A percentile compares a stretch with the other conserved stretches of the same genome.
Conservation (phyloP, 2,113 vertebrate genomes). For the Embiotoca jacksoni region DNA sequence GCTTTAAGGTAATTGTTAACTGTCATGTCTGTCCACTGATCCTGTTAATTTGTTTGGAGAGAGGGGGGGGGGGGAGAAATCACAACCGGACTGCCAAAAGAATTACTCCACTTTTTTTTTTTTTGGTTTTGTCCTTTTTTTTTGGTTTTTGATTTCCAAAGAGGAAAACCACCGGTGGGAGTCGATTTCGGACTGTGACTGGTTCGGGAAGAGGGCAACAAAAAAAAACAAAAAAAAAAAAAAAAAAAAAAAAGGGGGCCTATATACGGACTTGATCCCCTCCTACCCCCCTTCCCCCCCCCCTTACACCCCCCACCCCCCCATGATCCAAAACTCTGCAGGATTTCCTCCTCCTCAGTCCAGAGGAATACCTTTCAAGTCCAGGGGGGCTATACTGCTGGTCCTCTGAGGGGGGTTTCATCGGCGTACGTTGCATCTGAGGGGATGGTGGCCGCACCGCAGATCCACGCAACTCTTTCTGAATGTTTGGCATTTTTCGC, state of each 20-base stretch:
- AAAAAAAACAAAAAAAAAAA: too few species aligned
- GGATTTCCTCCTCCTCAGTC: slow-evolving; percentile 69
- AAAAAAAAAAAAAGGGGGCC: slow-evolving; percentile 33
- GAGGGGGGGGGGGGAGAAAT: not conserved
- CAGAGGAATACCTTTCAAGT: slow-evolving; percentile 74
- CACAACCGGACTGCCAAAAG: not conserved
- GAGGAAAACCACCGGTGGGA: slow-evolving; percentile 48
- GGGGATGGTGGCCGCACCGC: slow-evolving; percentile 68
- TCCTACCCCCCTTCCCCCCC: not conserved
- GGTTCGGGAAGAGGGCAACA: slow-evolving; percentile 3
- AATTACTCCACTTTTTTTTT: slow-evolving; percentile 26
- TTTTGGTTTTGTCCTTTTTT: not conserved
- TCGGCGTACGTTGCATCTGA: slow-evolving; percentile 30
- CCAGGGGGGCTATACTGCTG: slow-evolving; percentile 49
- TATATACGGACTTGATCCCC: slow-evolving; percentile 59
- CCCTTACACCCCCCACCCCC: too few species aligned
- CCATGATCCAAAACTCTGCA: slow-evolving; percentile 69
- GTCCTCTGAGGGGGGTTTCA: slow-evolving; percentile 25
- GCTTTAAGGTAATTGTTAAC: slow-evolving; percentile 44
- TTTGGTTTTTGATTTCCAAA: not conserved
- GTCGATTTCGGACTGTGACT: slow-evolving; percentile 15
- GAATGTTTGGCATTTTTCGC: slow-evolving; percentile 69
- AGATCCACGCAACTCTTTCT: slow-evolving; percentile 68
- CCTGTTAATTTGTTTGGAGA: slow-evolving; percentile 14
- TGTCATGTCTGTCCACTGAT: not conserved